These are phyloP conservation scores for Ceryle rudis DNA, from an alignment of 2,797 vertebrate species.

Conservation along the genomic window DNA sequence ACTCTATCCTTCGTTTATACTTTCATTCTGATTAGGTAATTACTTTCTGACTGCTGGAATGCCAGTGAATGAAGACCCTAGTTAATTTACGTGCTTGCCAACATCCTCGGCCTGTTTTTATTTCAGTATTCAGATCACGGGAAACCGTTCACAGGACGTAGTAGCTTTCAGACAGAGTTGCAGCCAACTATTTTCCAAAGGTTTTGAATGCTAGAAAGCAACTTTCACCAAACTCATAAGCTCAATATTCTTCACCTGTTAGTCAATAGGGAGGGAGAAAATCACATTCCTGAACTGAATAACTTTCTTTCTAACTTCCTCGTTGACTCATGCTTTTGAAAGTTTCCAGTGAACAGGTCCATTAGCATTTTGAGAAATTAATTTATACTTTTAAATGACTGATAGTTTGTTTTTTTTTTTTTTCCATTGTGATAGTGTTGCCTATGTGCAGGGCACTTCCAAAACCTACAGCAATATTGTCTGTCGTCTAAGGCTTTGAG, in stretches of 20 bases:
- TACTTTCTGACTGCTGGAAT: background rate
- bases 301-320: background rate
- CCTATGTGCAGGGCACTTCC: background rate
- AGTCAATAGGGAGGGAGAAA: background rate
- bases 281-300: background rate
- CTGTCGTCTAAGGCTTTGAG: background rate
- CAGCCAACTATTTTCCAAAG: background rate
- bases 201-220: slow-evolving; percentile 1
- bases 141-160: background rate
- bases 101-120: background rate
- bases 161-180: background rate
- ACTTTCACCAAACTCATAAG: background rate
- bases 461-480: background rate
- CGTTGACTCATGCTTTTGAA: background rate
- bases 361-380: background rate
- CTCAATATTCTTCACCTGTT: background rate
- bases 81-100: background rate
- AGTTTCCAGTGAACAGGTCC: background rate
- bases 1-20: background rate
- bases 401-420: background rate
- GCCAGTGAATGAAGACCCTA: background rate
- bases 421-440: background rate
- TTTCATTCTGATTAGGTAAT: background rate
- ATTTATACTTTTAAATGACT: background rate
- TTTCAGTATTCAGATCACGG: slow-evolving; percentile 5